A percentile compares a stretch with the other conserved stretches of the same genome.
Conservation (phyloP, 2,797 vertebrate genomes). For the Eupleurogrammus muticus region DNA sequence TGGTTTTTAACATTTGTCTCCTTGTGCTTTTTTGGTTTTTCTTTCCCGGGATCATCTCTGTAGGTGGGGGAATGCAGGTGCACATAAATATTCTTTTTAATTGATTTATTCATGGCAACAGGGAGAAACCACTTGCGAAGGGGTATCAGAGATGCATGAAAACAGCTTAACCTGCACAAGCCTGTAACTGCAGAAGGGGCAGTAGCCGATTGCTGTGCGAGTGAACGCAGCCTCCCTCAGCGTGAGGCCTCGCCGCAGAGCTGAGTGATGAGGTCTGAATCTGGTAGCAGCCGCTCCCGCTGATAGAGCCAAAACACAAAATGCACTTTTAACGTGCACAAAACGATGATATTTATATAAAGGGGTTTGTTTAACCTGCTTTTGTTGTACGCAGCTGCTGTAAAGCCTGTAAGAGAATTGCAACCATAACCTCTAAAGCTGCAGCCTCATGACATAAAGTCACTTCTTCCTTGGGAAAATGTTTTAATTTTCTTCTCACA, state of each 20-base stretch:
- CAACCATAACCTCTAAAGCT: not conserved
- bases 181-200: constrained; percentile 35
- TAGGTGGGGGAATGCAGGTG: not conserved
- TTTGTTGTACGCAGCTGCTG: not conserved
- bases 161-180: constrained; percentile 43
- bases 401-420: constrained; percentile 2
- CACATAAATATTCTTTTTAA: constrained; percentile 25
- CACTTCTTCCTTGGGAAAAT: not conserved
- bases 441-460: constrained; percentile 21
- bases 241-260: constrained; percentile 17
- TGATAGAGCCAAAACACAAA: constrained; percentile 45
- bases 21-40: not conserved
- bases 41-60: constrained; percentile 2
- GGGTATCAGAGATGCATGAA: constrained; percentile 35
- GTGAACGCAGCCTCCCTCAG: constrained; percentile 38
- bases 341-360: constrained; percentile 20
- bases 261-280: constrained; percentile 50
- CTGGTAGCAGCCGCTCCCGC: constrained; percentile 51
- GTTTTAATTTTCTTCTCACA: constrained; percentile 20
- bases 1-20: not conserved
- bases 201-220: constrained; percentile 25
- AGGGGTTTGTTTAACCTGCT: constrained; percentile 9
- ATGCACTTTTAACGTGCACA: constrained; percentile 25
- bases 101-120: constrained; percentile 21
- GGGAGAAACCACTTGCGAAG: constrained; percentile 4